Base-by-base conservation (phyloP, 2,113 vertebrate species). In the Sturnira hondurensis region DNA sequence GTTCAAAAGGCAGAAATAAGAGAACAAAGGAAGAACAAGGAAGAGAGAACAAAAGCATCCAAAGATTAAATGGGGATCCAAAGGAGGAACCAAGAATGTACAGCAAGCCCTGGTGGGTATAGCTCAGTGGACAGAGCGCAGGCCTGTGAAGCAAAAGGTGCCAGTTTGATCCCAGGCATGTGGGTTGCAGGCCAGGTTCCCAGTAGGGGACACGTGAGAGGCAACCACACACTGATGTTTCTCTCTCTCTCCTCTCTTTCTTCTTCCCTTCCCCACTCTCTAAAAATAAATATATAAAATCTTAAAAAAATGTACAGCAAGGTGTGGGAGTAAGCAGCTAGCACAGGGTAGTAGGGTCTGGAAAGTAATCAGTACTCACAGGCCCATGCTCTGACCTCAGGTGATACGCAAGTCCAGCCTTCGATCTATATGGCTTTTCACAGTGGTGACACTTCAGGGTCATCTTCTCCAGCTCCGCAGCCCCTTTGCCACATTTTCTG, bases 351-450 rank as follows among this genome's bases (percentile, higher is more conserved):
- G 45, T n/a, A 96, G 63, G 26, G 54, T 71, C 50, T 68, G 86
- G 33, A 96, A 1, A n/a, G 71, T 67, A 77, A 71, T 67, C 50
- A 47, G 65, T 95, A 98, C 99, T 99, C 97, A 99, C 99, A n/a
- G 99, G 99, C 11, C 98, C 98, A 0, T 99, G 99, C 97, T 99
- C 99, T 13, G 99, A 99, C 88, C 99, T 99, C 52, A 99, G 98
- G 95, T 99, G 99, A 97, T 99, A 99, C 14, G 99, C 99, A 86
- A 99, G 99, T 22, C 99, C 99, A 24, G 99, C 99, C 97, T 99
- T 99, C 7, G 99, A 99, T 94, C 97, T 99, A 97, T 99, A 99
- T 0, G 98, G 97, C 90, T 99, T 99, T 68, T 98, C 99, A 97
- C 99, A 99, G 97, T 99, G 99, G 54, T 98, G 98, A 95, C 99